A percentile compares a stretch with the other conserved stretches of the same genome.
phyloP scores from a whole-genome alignment of 2,888 invertebrate species.

The Sericinus montela region DNA sequence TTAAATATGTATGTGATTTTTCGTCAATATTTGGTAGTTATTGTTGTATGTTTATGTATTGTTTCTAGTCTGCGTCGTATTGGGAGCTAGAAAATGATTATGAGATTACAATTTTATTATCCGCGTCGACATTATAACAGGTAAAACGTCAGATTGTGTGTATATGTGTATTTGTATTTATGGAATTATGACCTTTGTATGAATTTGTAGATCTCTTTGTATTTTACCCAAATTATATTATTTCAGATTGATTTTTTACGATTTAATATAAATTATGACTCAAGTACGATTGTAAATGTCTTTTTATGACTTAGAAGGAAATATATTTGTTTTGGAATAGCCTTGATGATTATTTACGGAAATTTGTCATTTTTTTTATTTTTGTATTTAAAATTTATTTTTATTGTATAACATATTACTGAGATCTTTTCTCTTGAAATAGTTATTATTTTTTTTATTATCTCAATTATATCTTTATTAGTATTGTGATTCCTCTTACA shows the following conservation, averaged over 20 bases:
- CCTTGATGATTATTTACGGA: no score
- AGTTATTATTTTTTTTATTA: no score
- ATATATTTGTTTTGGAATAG: no score
- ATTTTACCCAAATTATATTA: background rate
- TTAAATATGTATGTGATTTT: background rate
- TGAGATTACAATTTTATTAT: constrained; percentile 38
- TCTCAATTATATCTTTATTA: no score
- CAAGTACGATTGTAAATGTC: no score
- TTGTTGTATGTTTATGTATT: constrained; percentile 26
- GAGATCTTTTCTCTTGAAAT: background rate
- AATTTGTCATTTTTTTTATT: no score
- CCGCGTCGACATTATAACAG: constrained; percentile 34
- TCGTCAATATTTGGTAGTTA: constrained; percentile 9
- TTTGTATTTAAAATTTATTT: no score
- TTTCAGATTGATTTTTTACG: background rate
- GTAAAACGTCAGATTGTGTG: constrained; percentile 29
- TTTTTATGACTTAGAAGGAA: no score
- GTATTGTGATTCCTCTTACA: no score
- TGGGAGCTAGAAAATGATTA: constrained; percentile 39
- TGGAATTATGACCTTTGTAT: background rate
- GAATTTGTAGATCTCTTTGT: constrained; percentile 1
- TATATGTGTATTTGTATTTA: constrained; percentile 23
- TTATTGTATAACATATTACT: no score
- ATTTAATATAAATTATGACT: background rate
- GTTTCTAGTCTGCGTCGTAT: constrained; percentile 38